These are phyloP conservation scores for Drosophila incognita DNA, from an alignment of 2,888 invertebrate species.

Conservation along the genomic window DNA sequence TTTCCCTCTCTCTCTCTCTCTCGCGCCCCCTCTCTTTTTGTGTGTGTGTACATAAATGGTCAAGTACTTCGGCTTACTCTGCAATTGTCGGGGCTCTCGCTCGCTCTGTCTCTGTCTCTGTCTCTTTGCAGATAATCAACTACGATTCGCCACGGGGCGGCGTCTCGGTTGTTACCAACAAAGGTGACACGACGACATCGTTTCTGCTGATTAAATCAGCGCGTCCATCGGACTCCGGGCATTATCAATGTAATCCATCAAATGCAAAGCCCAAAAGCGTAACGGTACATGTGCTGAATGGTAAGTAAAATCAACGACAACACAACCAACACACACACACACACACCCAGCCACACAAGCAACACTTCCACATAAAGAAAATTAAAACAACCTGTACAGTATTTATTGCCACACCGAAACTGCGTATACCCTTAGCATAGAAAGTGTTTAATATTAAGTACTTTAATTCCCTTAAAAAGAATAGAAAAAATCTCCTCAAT, in stretches of 20 bases:
- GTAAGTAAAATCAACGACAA: constrained; percentile 87
- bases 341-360: constrained; percentile 35
- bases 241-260: constrained; percentile 97
- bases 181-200: constrained; percentile 95
- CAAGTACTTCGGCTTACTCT: constrained; percentile 20
- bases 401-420: constrained; percentile 11
- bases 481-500: background rate
- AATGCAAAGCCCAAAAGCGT: constrained; percentile 96
- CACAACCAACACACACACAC: constrained; percentile 37
- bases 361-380: constrained; percentile 34
- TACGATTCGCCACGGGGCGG: constrained; percentile 96
- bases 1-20: constrained; percentile 11
- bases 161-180: constrained; percentile 95
- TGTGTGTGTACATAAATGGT: constrained; percentile 45
- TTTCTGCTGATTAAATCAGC: constrained; percentile 95
- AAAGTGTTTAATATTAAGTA: background rate
- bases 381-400: background rate
- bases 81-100: constrained; percentile 18
- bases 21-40: background rate
- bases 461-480: background rate
- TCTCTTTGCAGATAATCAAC: constrained; percentile 92
- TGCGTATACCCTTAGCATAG: constrained; percentile 9
- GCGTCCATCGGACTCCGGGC: constrained; percentile 93
- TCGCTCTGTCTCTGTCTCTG: constrained; percentile 1
- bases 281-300: constrained; percentile 96